Conservation (phyloP, 2,113 vertebrate genomes). For the Cepphus grylle region DNA sequence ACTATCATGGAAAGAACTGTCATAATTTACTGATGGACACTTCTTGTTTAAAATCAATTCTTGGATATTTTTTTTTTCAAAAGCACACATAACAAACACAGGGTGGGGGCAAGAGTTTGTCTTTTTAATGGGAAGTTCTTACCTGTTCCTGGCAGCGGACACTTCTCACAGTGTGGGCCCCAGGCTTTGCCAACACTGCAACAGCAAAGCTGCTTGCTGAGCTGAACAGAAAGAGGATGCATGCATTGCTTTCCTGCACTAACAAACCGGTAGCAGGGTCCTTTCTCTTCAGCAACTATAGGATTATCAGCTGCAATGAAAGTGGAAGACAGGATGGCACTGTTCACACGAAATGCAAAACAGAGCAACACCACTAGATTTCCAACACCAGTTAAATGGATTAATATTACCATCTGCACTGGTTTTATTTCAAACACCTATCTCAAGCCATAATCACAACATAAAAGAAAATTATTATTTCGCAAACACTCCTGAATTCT, state of each 20-base stretch:
- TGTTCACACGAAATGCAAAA: conserved; percentile 50
- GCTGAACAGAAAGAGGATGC: conserved; percentile 94
- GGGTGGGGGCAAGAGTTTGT: background rate
- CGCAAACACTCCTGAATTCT: background rate
- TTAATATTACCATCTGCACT: background rate
- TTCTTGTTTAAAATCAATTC: background rate
- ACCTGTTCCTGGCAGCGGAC: conserved; percentile 96
- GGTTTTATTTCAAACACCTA: background rate
- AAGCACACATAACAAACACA: background rate
- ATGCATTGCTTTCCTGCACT: conserved; percentile 91
- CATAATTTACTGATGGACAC: background rate
- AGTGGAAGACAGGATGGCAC: conserved; percentile 50
- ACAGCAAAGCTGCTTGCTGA: conserved; percentile 98
- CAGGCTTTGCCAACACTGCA: conserved; percentile 99
- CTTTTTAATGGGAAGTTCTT: conserved; percentile 68
- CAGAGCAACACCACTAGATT: conserved; percentile 44
- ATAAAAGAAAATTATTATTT: background rate
- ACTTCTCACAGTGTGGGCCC: conserved; percentile 94
- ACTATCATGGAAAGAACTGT: background rate
- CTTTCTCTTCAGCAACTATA: conserved; percentile 89
- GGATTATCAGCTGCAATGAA: conserved; percentile 84
- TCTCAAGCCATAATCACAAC: background rate
- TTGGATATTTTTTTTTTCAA: background rate
- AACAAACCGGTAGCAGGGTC: conserved; percentile 94
- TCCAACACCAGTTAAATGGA: conserved; percentile 61